Percentiles rank a stretch among this genome's conserved stretches.
phyloP scores from a whole-genome alignment of 2,888 invertebrate genomes.

The Xanthostigma xanthostigma region DNA sequence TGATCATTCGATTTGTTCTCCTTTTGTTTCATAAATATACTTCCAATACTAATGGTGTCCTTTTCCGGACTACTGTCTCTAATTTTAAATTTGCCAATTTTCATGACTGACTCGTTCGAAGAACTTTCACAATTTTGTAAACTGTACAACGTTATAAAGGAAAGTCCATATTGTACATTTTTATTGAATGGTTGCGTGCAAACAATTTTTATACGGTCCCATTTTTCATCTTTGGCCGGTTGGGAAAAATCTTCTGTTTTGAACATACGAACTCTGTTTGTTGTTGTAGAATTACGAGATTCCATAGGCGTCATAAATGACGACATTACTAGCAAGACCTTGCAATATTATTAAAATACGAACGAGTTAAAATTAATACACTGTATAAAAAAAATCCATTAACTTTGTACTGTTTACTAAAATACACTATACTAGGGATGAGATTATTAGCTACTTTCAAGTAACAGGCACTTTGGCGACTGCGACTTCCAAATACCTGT shows the following conservation, averaged over 20 bases:
- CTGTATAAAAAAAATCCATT: no score
- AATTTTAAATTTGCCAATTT: conserved; percentile 33
- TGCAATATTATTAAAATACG: no score
- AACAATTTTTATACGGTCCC: conserved; percentile 70
- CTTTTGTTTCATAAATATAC: conserved; percentile 43
- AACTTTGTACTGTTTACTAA: no score
- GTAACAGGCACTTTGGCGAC: no score
- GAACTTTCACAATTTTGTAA: conserved; percentile 3
- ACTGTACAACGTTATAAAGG: conserved; percentile 46
- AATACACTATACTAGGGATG: no score
- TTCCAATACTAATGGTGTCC: conserved; percentile 40
- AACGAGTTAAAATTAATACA: no score
- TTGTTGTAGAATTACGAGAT: conserved; percentile 46
- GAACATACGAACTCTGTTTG: conserved; percentile 63
- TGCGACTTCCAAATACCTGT: no score
- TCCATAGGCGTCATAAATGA: conserved; percentile 69
- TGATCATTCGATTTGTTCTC: conserved; percentile 17
- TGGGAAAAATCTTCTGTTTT: conserved; percentile 40
- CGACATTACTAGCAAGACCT: conserved; percentile 58
- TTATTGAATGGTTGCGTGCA: conserved; percentile 81
- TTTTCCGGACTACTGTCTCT: conserved; percentile 41
- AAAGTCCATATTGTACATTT: conserved; percentile 62
- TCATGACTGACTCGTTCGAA: conserved; percentile 6
- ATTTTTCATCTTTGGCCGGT: conserved; percentile 43
- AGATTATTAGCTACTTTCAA: no score